phyloP scores from a whole-genome alignment of 2,113 vertebrate genomes.

The Myiozetetes cayanensis region DNA sequence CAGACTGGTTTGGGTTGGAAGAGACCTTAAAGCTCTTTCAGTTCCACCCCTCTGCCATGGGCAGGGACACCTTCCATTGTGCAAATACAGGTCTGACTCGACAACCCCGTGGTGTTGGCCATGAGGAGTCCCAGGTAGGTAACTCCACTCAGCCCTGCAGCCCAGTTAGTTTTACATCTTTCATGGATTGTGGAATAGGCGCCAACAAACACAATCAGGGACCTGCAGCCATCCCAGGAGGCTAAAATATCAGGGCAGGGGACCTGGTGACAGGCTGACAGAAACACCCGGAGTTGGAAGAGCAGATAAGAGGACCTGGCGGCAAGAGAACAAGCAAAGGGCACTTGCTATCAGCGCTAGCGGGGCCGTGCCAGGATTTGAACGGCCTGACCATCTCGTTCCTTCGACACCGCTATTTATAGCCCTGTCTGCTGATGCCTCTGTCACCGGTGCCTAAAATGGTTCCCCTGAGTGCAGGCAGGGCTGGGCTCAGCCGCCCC shows the following conservation, averaged over 20 bases:
- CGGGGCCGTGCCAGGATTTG: neutral
- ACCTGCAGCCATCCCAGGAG: neutral
- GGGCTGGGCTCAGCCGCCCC: neutral
- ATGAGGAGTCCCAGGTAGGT: neutral
- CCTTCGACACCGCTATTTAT: constrained; percentile 37
- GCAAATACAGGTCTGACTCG: accelerated
- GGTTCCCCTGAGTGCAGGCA: accelerated
- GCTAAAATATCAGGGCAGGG: neutral
- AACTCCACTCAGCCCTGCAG: neutral
- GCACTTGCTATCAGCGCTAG: neutral
- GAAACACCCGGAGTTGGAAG: neutral
- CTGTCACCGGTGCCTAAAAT: constrained; percentile 19
- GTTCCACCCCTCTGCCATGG: neutral
- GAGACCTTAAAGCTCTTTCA: neutral
- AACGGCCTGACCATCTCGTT: neutral
- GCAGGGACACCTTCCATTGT: accelerated
- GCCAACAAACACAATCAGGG: neutral
- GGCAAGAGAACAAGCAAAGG: constrained; percentile 2
- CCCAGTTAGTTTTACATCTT: accelerated
- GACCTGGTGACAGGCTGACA: constrained; percentile 24
- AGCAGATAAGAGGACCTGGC: neutral
- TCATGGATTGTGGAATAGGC: neutral
- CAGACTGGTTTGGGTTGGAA: neutral
- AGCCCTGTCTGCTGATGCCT: neutral
- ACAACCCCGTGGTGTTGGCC: accelerated